phyloP scores from a whole-genome alignment of 2,888 invertebrate genomes.

The Agapetus fuscipes region DNA sequence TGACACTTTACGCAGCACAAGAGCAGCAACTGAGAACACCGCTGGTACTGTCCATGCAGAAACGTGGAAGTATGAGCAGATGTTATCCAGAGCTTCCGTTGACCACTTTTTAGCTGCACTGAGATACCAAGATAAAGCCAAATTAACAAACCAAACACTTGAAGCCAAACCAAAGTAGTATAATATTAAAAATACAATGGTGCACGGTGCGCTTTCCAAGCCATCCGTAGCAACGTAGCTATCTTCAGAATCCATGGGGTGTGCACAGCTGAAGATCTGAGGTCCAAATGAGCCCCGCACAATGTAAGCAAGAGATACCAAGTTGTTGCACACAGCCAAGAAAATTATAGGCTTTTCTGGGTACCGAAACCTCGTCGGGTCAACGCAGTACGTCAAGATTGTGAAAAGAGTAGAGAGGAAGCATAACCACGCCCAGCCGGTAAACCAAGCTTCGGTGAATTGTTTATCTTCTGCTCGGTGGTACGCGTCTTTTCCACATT shows the following conservation, averaged over 20 bases:
- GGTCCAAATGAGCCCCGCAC: slow-evolving; percentile 53
- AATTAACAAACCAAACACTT: slow-evolving; percentile 79
- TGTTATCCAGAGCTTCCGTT: slow-evolving; percentile 80
- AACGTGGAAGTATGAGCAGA: slow-evolving; percentile 77
- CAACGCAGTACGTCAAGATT: slow-evolving; percentile 78
- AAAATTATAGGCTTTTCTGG: slow-evolving; percentile 89
- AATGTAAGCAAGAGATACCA: slow-evolving; percentile 66
- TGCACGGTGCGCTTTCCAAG: slow-evolving; percentile 50
- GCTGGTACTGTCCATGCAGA: slow-evolving; percentile 84
- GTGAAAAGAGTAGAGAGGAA: slow-evolving; percentile 76
- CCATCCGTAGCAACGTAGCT: slow-evolving; percentile 39
- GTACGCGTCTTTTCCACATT: slow-evolving; percentile 59
- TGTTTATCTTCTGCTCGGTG: slow-evolving; percentile 58
- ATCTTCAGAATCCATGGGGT: slow-evolving; percentile 31
- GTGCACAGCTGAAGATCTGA: slow-evolving; percentile 25
- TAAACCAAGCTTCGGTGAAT: slow-evolving; percentile 64
- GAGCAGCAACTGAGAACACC: slow-evolving; percentile 71
- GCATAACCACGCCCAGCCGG: slow-evolving; percentile 67
- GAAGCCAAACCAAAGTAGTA: slow-evolving; percentile 74
- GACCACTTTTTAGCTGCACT: slow-evolving; percentile 91
- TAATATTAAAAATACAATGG: slow-evolving; percentile 63
- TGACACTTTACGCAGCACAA: slow-evolving; percentile 68
- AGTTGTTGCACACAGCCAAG: slow-evolving; percentile 77
- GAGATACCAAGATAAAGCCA: slow-evolving; percentile 82
- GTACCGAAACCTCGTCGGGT: slow-evolving; percentile 81